Evolutionary conservation across 2,797 vertebrate species (phyloP).

Genomic region (Sebastes iracundus): DNA sequence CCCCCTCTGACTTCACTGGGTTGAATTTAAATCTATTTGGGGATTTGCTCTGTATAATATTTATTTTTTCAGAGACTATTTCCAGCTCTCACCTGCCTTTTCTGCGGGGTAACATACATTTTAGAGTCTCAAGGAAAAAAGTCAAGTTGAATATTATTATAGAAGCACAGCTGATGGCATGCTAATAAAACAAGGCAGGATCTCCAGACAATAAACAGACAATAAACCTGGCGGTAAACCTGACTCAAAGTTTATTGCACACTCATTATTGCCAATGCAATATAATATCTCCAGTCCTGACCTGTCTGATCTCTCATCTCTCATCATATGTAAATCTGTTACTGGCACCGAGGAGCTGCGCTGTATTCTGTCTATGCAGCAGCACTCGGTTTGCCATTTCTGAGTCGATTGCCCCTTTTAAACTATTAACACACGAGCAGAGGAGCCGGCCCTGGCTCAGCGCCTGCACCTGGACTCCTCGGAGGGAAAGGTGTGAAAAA

Average conservation of each 20-base stretch:
- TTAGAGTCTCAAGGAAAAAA: constrained; percentile 23
- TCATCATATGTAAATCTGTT: constrained; percentile 45
- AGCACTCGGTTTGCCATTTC: constrained; percentile 11
- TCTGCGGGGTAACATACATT: constrained; percentile 8
- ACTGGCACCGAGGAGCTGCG: constrained; percentile 18
- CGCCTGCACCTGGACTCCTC: constrained; percentile 24
- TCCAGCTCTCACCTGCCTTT: constrained; percentile 6
- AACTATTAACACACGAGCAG: constrained; percentile 13
- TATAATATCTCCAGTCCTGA: constrained; percentile 41
- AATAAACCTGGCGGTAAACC: constrained; percentile 57
- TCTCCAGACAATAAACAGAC: constrained; percentile 55
- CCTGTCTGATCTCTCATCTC: constrained; percentile 48
- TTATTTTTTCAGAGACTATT: not conserved
- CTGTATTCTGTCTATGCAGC: not conserved
- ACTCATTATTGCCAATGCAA: constrained; percentile 46
- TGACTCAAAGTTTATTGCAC: constrained; percentile 36
- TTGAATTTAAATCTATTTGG: constrained; percentile 18
- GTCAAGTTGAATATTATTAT: constrained; percentile 53
- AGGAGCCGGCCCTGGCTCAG: not conserved
- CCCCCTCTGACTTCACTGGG: not conserved
- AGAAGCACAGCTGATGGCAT: constrained; percentile 39
- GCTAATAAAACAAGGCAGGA: constrained; percentile 52
- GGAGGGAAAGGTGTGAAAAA: constrained; percentile 46
- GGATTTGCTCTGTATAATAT: not conserved
- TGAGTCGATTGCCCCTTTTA: constrained; percentile 26